Evolutionary conservation across 2,888 invertebrate genomes (phyloP).

Genomic region (Tipula vernalis): DNA sequence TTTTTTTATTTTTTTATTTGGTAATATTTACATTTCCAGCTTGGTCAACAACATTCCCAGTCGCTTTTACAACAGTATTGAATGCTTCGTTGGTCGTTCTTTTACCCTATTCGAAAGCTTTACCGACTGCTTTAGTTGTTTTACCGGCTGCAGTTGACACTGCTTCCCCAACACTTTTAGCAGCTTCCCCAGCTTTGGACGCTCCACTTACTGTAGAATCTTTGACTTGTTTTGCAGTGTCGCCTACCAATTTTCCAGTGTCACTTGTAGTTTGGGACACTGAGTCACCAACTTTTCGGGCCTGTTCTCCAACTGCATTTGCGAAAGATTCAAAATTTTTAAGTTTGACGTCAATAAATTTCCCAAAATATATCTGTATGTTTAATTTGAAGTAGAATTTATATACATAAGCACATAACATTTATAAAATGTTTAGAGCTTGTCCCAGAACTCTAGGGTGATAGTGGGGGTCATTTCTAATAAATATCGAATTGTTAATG

Average conservation of each 20-base stretch:
- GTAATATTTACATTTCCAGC: constrained; percentile 28
- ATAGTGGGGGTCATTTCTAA: too few species aligned
- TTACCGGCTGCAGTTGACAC: constrained; percentile 28
- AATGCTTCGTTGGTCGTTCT: constrained; percentile 37
- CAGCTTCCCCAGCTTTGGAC: constrained; percentile 30
- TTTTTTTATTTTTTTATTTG: too few species aligned
- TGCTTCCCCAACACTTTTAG: constrained; percentile 34
- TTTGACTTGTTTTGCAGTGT: constrained; percentile 10
- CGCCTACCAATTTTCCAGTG: constrained; percentile 39
- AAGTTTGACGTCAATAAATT: background rate
- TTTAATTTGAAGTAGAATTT: background rate
- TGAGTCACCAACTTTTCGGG: constrained; percentile 47
- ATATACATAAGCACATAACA: background rate
- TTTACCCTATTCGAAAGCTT: constrained; percentile 36
- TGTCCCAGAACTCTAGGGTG: too few species aligned
- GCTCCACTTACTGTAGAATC: constrained; percentile 27
- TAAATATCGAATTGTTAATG: too few species aligned
- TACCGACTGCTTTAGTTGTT: constrained; percentile 31
- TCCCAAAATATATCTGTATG: background rate
- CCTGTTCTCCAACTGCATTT: constrained; percentile 45
- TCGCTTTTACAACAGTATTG: constrained; percentile 38
- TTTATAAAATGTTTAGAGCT: too few species aligned
- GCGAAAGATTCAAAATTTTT: background rate
- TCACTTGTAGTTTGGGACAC: constrained; percentile 44
- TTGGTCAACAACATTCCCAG: constrained; percentile 36